phyloP scores from a whole-genome alignment of 2,113 vertebrate genomes.

The Perca schrenkii region DNA sequence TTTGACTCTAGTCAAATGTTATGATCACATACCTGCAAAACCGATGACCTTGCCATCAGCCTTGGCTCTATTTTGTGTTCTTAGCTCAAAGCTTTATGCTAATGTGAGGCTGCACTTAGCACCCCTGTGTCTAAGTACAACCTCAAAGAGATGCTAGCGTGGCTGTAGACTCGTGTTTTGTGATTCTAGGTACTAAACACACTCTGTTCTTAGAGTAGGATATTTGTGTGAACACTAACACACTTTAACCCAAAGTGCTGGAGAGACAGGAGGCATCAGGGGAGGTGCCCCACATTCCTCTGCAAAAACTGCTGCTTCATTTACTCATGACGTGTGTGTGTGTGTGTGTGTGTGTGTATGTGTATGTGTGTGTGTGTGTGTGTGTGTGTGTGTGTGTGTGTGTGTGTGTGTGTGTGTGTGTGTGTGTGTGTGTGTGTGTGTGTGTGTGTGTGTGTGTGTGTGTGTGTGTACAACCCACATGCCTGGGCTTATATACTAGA shows the following conservation, averaged over 20 bases:
- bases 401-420: background rate
- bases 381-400: no score
- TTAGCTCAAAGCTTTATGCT: background rate
- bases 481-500: background rate
- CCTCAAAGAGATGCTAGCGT: background rate
- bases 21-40: no score
- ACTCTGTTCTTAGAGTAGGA: background rate
- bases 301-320: slow-evolving; percentile 43
- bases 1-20: background rate
- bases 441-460: no score
- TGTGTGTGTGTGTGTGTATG: no score
- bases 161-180: background rate
- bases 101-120: background rate
- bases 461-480: background rate
- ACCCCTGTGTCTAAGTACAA: background rate
- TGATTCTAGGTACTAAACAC: background rate
- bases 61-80: background rate
- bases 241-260: slow-evolving; percentile 13
- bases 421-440: background rate
- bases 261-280: slow-evolving; percentile 40
- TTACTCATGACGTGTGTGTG: slow-evolving; percentile 11
- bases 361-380: background rate
- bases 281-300: slow-evolving; percentile 66
- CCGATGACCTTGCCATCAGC: no score
- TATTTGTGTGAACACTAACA: slow-evolving; percentile 3